These are phyloP conservation scores for Mormoops blainvillei DNA, from an alignment of 2,113 vertebrate genomes.

Conservation along the genomic window DNA sequence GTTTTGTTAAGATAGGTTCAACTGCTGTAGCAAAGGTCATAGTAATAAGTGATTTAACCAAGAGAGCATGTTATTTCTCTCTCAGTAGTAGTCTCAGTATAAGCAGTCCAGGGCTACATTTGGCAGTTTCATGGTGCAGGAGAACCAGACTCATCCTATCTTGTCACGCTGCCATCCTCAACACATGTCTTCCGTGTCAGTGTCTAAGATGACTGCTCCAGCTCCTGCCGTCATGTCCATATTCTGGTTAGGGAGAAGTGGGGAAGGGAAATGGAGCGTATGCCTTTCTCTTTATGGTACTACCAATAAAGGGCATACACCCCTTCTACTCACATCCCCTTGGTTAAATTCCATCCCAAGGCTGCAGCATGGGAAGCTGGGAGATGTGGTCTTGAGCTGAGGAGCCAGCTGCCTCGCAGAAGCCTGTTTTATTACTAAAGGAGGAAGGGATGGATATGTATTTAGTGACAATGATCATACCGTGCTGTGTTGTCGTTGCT, in stretches of 20 bases:
- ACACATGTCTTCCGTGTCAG: neutral
- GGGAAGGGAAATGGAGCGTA: accelerated
- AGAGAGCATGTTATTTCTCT: neutral
- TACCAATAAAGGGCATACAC: neutral
- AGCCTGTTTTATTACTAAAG: neutral
- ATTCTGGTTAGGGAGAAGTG: neutral
- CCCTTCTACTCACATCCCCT: neutral
- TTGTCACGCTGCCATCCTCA: neutral
- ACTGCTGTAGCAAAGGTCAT: neutral
- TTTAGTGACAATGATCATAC: accelerated
- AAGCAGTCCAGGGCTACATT: neutral
- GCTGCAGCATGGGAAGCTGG: neutral
- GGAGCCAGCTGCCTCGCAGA: neutral
- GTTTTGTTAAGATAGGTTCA: neutral
- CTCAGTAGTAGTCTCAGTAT: neutral
- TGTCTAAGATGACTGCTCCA: neutral
- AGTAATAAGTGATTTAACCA: neutral
- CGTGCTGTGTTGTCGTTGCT: neutral
- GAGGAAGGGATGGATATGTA: too few species aligned
- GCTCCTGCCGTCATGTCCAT: neutral
- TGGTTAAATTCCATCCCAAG: neutral
- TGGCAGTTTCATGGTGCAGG: neutral
- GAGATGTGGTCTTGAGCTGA: neutral
- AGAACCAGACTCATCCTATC: neutral
- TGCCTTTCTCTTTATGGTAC: neutral